Percentiles rank a stretch among this genome's conserved stretches.
Conservation (phyloP, 1,140 invertebrate genomes). For the Colletes latitarsis region DNA sequence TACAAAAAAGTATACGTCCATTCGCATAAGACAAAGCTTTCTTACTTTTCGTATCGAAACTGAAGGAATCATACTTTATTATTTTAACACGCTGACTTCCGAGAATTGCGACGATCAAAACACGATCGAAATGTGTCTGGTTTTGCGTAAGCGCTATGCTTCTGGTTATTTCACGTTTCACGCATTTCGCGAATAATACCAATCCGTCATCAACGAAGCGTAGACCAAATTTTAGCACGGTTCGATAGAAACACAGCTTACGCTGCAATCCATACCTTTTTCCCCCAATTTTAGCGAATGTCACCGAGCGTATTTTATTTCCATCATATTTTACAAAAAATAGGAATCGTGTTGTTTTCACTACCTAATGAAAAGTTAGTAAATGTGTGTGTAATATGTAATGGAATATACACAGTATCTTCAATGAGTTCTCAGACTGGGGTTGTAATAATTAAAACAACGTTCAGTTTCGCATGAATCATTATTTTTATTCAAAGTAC, state of each 20-base stretch:
- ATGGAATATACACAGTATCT: no score
- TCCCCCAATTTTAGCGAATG: not conserved
- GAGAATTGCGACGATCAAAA: not conserved
- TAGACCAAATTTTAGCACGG: not conserved
- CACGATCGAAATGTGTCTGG: not conserved
- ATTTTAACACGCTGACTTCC: not conserved
- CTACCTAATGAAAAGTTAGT: not conserved
- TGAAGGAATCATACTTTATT: not conserved
- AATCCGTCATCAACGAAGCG: constrained; percentile 15
- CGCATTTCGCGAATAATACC: not conserved
- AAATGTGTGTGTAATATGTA: not conserved
- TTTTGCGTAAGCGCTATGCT: not conserved
- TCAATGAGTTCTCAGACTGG: no score
- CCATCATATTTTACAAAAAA: not conserved
- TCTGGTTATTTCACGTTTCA: constrained; percentile 5
- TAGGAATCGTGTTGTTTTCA: not conserved
- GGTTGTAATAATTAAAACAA: no score
- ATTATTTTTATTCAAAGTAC: no score
- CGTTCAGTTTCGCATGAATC: no score
- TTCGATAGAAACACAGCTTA: constrained; percentile 1
- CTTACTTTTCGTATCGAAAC: no score
- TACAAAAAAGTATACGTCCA: no score
- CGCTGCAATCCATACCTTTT: not conserved
- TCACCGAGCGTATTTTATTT: not conserved
- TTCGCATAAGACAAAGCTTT: no score